These are phyloP conservation scores for Nymphalis urticae DNA, from an alignment of 2,888 invertebrate species.

Conservation along the genomic window DNA sequence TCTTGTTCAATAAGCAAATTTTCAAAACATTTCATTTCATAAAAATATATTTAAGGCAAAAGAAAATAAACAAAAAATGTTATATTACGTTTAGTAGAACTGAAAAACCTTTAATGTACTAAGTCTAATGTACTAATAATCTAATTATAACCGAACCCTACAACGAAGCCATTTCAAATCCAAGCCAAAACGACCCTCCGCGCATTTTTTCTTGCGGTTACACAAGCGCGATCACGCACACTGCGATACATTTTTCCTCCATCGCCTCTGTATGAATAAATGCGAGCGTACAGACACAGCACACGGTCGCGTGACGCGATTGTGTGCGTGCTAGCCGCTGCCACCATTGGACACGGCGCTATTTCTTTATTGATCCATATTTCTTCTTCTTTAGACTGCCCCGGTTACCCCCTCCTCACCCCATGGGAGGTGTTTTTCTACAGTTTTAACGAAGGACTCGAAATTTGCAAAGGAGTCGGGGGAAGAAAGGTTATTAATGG, in stretches of 20 bases:
- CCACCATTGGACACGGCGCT: slow-evolving; percentile 79
- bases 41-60: neutral
- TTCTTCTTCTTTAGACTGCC: slow-evolving; percentile 80
- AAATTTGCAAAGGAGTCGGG: slow-evolving; percentile 65
- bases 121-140: slow-evolving; percentile 23
- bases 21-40: too few species aligned
- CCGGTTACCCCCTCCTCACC: slow-evolving; percentile 43
- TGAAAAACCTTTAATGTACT: slow-evolving; percentile 13
- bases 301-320: slow-evolving; percentile 35
- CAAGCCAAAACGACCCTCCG: slow-evolving; percentile 31
- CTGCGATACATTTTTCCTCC: slow-evolving; percentile 50
- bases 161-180: slow-evolving; percentile 30
- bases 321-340: slow-evolving; percentile 74
- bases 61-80: neutral
- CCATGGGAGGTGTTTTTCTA: slow-evolving; percentile 74
- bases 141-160: slow-evolving; percentile 15
- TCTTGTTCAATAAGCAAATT: too few species aligned
- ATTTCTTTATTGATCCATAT: slow-evolving; percentile 83
- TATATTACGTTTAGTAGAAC: neutral
- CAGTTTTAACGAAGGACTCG: slow-evolving; percentile 79
- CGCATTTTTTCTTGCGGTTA: slow-evolving; percentile 47
- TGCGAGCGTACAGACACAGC: slow-evolving; percentile 46
- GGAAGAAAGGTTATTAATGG: slow-evolving; percentile 73
- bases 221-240: slow-evolving; percentile 44
- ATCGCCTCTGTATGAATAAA: slow-evolving; percentile 47